Conservation (phyloP, 2,888 invertebrate genomes). For the Pterobdella sp. region DNA sequence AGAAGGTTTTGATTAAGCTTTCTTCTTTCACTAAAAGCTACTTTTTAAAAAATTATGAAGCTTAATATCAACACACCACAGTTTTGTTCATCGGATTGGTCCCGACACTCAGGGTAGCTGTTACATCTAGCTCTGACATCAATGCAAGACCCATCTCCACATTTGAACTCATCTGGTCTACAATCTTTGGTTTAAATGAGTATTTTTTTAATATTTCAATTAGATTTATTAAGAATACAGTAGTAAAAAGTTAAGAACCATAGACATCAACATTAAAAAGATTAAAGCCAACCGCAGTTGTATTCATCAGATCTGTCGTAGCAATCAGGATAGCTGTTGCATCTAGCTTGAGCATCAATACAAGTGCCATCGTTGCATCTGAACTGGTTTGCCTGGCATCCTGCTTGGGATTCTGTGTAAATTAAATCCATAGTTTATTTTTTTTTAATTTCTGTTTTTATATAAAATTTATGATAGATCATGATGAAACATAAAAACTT, state of each 20-base stretch:
- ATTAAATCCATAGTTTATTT: background rate
- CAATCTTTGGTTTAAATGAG: background rate
- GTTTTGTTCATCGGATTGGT: background rate
- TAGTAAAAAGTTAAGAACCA: background rate
- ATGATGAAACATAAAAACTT: background rate
- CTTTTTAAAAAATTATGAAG: too few relatives aligned
- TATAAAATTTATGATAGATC: background rate
- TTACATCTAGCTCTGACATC: background rate
- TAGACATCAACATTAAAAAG: background rate
- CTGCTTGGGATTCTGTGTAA: background rate
- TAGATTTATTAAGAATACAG: background rate
- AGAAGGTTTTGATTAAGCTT: constrained; percentile 32
- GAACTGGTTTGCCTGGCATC: constrained; percentile 26
- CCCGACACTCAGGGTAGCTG: background rate
- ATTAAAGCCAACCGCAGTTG: constrained; percentile 22
- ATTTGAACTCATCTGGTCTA: constrained; percentile 30
- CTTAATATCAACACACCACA: background rate
- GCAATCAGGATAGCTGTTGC: constrained; percentile 34
- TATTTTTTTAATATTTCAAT: too few relatives aligned
- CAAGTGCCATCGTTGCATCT: constrained; percentile 32
- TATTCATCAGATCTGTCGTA: constrained; percentile 33
- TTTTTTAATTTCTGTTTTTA: background rate
- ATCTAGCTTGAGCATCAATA: constrained; percentile 28
- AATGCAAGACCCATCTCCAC: constrained; percentile 22
- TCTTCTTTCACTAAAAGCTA: constrained; percentile 28